phyloP scores from a whole-genome alignment of 2,797 vertebrate genomes.

The Margarornis squamiger region DNA sequence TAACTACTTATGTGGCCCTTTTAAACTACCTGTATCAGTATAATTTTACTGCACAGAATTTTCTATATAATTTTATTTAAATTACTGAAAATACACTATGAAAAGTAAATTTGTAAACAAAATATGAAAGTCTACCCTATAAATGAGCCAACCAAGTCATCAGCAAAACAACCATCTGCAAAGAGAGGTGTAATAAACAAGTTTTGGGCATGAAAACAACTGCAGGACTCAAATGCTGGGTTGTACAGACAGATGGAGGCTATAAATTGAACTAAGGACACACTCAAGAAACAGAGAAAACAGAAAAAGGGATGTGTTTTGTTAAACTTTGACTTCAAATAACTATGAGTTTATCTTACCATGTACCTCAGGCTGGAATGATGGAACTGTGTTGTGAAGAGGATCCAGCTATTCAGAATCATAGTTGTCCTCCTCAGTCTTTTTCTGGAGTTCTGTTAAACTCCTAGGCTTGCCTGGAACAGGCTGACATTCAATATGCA shows the following conservation, averaged over 20 bases:
- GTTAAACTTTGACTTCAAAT: background rate
- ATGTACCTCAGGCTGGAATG: background rate
- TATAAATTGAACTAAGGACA: background rate
- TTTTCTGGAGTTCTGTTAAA: background rate
- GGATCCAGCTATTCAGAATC: background rate
- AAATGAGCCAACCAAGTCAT: background rate
- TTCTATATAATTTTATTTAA: background rate
- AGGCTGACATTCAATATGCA: rapidly evolving
- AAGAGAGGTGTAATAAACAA: background rate
- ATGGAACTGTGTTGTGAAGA: background rate
- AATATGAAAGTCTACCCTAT: background rate
- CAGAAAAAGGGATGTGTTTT: background rate
- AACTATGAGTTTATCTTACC: background rate
- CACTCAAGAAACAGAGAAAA: background rate
- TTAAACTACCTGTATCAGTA: background rate
- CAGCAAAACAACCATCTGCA: background rate
- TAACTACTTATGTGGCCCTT: background rate
- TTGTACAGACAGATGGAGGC: background rate
- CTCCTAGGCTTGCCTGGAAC: background rate
- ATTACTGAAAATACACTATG: background rate
- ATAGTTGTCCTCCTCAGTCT: background rate
- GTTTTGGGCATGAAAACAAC: background rate
- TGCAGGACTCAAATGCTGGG: background rate
- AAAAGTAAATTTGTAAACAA: background rate
- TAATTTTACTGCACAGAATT: background rate